These are phyloP conservation scores for Drosophila pegasa DNA, from an alignment of 2,888 invertebrate species.

Conservation along the genomic window DNA sequence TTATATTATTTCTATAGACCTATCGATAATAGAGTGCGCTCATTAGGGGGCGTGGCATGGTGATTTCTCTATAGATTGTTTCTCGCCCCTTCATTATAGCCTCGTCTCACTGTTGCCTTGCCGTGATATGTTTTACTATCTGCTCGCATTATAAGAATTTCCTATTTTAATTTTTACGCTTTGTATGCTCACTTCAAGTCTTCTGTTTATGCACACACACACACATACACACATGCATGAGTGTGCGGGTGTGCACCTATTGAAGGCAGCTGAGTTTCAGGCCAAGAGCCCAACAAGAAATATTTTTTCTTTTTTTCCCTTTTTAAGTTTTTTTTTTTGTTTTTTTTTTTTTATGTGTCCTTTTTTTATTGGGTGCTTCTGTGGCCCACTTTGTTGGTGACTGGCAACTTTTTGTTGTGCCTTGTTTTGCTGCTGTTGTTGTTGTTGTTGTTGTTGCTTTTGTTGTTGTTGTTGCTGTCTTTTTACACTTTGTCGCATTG, in stretches of 20 bases:
- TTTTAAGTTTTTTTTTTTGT: conserved; percentile 1
- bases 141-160: conserved; percentile 25
- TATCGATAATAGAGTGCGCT: too few species aligned
- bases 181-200: conserved; percentile 60
- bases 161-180: conserved; percentile 69
- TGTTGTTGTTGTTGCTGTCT: conserved; percentile 48
- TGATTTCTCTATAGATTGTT: too few species aligned
- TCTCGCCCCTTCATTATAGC: background rate
- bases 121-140: conserved; percentile 17
- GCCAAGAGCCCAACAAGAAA: conserved; percentile 19
- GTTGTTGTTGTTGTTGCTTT: conserved; percentile 38
- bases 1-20: too few species aligned
- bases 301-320: conserved; percentile 14
- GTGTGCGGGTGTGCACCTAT: conserved; percentile 19
- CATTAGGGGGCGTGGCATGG: too few species aligned
- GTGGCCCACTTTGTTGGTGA: conserved; percentile 73
- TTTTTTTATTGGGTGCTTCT: conserved; percentile 52
- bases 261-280: conserved; percentile 31
- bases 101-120: conserved; percentile 4
- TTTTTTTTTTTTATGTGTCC: conserved; percentile 15
- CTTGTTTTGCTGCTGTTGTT: conserved; percentile 43
- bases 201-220: conserved; percentile 29
- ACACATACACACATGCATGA: background rate
- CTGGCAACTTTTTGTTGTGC: conserved; percentile 70
- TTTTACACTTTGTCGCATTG: conserved; percentile 76